Evolutionary conservation across 1,140 invertebrate species (phyloP).

Genomic region (Ceratina australensis): DNA sequence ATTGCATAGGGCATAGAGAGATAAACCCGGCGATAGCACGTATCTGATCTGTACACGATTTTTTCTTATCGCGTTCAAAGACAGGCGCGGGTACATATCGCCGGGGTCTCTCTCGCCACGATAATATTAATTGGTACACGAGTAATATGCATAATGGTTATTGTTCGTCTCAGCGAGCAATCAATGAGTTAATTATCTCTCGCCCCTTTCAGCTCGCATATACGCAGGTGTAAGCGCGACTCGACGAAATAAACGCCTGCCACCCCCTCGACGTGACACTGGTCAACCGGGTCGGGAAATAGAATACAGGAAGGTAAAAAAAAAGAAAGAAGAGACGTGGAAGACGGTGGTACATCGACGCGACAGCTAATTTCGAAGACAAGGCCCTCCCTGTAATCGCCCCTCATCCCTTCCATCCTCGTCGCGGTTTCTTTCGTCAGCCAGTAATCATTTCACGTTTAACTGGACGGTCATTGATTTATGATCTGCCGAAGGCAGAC

Average conservation of each 20-base stretch:
- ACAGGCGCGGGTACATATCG: not conserved
- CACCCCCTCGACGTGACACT: too few species aligned
- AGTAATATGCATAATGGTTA: slow-evolving; percentile 48
- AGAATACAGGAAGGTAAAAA: slow-evolving; percentile 6
- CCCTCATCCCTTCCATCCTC: slow-evolving; percentile 33
- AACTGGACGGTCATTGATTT: slow-evolving; percentile 68
- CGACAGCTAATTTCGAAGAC: slow-evolving; percentile 59
- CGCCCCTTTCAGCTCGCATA: not conserved
- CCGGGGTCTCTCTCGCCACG: slow-evolving; percentile 7
- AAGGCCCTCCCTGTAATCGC: slow-evolving; percentile 7
- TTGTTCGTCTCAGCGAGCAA: slow-evolving; percentile 47
- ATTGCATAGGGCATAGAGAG: slow-evolving; percentile 46
- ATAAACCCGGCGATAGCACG: slow-evolving; percentile 52
- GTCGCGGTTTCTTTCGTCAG: slow-evolving; percentile 38
- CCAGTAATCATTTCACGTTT: slow-evolving; percentile 65
- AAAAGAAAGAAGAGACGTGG: slow-evolving; percentile 12
- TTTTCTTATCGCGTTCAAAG: slow-evolving; percentile 35
- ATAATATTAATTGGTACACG: slow-evolving; percentile 64
- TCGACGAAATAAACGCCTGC: too few species aligned
- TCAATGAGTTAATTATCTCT: slow-evolving; percentile 58
- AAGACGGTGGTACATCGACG: slow-evolving; percentile 42
- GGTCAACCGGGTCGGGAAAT: not conserved
- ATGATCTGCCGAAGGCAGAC: slow-evolving; percentile 67
- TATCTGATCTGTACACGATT: slow-evolving; percentile 55
- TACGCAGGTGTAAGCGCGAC: not conserved